Conservation (phyloP, 2,113 vertebrate species). For the Callithrix jacchus region DNA sequence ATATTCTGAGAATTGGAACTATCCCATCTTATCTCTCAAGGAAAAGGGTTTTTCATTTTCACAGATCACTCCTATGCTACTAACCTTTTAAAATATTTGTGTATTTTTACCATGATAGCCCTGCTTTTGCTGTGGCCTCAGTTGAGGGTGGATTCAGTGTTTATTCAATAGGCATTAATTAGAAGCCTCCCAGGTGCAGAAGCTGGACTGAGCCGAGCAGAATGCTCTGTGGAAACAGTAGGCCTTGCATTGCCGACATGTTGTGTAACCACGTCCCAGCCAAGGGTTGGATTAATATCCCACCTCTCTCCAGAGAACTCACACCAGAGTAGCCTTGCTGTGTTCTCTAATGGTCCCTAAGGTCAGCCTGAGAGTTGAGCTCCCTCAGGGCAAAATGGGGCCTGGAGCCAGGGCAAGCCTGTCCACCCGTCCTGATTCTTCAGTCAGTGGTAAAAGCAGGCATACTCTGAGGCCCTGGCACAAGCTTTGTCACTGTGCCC, state of each 20-base stretch:
- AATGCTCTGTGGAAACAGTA: background rate
- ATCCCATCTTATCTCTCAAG: constrained; percentile 20
- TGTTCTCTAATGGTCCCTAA: background rate
- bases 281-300: background rate
- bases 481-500: background rate
- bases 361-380: background rate
- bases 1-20: constrained; percentile 48
- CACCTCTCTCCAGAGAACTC: background rate
- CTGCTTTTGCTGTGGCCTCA: background rate
- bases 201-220: background rate
- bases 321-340: background rate
- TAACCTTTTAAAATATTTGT: constrained; percentile 8
- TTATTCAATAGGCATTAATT: background rate
- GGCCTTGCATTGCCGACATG: background rate
- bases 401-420: background rate
- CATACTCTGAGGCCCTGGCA: background rate
- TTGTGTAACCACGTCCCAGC: background rate
- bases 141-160: background rate
- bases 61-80: background rate
- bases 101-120: background rate
- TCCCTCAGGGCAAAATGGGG: background rate
- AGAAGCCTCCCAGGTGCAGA: background rate
- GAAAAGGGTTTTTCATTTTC: background rate
- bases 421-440: background rate
- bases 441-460: background rate